These are phyloP conservation scores for Pseudoips prasinana DNA, from an alignment of 2,888 invertebrate species.

Conservation along the genomic window DNA sequence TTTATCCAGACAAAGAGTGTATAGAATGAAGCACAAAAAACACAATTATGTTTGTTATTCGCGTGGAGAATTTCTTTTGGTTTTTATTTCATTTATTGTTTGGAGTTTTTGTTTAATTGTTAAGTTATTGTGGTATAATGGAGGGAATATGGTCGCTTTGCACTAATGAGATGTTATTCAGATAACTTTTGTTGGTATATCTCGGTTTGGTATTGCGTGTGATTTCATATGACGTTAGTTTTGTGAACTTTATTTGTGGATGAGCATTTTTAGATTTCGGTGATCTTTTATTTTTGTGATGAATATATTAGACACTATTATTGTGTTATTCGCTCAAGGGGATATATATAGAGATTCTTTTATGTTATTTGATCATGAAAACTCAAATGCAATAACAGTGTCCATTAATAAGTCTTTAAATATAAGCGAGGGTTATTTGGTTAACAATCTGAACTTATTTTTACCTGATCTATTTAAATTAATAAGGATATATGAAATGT, in stretches of 20 bases:
- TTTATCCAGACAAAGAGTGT: conserved; percentile 66
- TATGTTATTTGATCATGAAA: too few species aligned
- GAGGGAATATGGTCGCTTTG: conserved; percentile 35
- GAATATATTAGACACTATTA: too few species aligned
- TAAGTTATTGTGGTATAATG: conserved; percentile 44
- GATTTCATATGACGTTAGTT: conserved; percentile 25
- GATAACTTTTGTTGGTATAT: conserved; percentile 36
- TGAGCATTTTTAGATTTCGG: neutral
- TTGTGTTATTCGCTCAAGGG: too few species aligned
- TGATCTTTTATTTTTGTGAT: too few species aligned
- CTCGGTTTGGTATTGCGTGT: conserved; percentile 15
- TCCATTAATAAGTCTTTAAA: too few species aligned
- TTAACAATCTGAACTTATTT: too few species aligned
- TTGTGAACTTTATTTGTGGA: too few species aligned
- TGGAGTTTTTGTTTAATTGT: conserved; percentile 54
- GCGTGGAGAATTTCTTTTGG: conserved; percentile 56
- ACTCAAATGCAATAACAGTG: too few species aligned
- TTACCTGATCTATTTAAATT: too few species aligned
- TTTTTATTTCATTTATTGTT: conserved; percentile 57
- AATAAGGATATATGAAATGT: too few species aligned
- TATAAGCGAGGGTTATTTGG: too few species aligned
- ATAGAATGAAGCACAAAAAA: conserved; percentile 76
- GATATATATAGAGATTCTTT: too few species aligned
- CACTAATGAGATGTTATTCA: conserved; percentile 46
- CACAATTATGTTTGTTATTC: conserved; percentile 79